phyloP scores from a whole-genome alignment of 2,888 invertebrate genomes.

The Cephus pygmeus region DNA sequence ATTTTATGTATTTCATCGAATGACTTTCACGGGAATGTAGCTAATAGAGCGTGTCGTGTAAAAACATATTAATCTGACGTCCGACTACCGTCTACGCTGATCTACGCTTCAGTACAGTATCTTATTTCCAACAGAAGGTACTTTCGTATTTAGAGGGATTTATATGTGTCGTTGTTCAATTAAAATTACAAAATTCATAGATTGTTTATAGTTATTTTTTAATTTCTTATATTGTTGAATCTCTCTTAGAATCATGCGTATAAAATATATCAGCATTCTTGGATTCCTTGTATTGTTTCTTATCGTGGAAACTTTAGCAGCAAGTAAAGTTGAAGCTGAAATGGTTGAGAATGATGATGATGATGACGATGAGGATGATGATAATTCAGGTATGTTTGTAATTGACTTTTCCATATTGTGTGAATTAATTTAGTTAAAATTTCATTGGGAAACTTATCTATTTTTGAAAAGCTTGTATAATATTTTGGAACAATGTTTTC shows the following conservation, averaged over 20 bases:
- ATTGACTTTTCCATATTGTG: not conserved
- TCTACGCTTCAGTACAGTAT: slow-evolving; percentile 6
- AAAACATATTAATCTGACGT: slow-evolving; percentile 25
- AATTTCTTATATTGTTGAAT: not conserved
- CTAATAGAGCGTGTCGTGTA: slow-evolving; percentile 37
- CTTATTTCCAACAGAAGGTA: not conserved
- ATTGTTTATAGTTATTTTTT: not conserved
- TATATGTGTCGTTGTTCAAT: not conserved
- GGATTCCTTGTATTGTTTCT: too few species aligned
- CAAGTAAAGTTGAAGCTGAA: not conserved
- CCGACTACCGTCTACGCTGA: not conserved
- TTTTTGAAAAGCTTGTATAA: too few species aligned
- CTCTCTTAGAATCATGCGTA: not conserved
- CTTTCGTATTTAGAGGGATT: not conserved
- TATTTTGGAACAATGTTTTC: slow-evolving; percentile 6
- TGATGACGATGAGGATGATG: too few species aligned
- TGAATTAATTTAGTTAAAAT: slow-evolving; percentile 6
- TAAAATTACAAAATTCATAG: not conserved
- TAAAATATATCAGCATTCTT: not conserved
- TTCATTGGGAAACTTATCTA: too few species aligned
- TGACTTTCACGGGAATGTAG: slow-evolving; percentile 43
- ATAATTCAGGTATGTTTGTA: too few species aligned
- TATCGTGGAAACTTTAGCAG: not conserved
- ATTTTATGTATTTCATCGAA: slow-evolving; percentile 16
- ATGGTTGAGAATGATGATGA: too few species aligned